Evolutionary conservation across 2,113 vertebrate genomes (phyloP), one percentile per base, ranked within the genome.

Genomic region (Turnix velox): DNA sequence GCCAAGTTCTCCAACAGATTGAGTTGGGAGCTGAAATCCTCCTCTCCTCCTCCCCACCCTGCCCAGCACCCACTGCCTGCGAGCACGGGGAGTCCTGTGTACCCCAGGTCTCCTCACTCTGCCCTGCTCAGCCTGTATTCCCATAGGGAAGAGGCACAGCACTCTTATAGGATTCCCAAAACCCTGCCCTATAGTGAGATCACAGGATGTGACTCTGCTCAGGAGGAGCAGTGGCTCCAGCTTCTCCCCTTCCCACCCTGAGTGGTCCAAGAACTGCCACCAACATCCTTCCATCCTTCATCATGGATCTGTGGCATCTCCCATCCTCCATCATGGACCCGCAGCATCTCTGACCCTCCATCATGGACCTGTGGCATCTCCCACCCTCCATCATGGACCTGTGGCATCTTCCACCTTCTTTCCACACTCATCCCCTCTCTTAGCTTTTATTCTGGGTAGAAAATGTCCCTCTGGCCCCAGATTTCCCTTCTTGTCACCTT

Each of bases 1-100:
- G 88, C 93, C 95, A 89, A 94, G 93, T 93, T 90, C 92, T 82
- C 80, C 90, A 73, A 92, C 96, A 96, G 95, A 96, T 84, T 97
- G 96, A 77, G 88, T 68, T 84, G 72, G 91, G 95, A 95, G 74
- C 86, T 94, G 67, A 91, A 81, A 84, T 89, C 55, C 76, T 91
- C 81, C 67, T 86, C 63, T 91, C 57, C 85, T 92, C 46, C 82
- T 78, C 81, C 43, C 84, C 61, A 18, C 30, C 10, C 52, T 68
- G 81, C 90, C 90, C 93, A 94, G 88, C 85, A 76, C 88, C 87
- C 85, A 35, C 76, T 28, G 76, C 76, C 45, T 49, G 86, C 82
- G 35, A 84, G 90, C 72, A 1, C 9, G 22, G 66, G 58, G 49
- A 10, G 89, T 22, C 72, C 90, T 5, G 68, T 0, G 25, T 2